phyloP scores from a whole-genome alignment of 2,797 vertebrate species.

The Labeo calbasu region DNA sequence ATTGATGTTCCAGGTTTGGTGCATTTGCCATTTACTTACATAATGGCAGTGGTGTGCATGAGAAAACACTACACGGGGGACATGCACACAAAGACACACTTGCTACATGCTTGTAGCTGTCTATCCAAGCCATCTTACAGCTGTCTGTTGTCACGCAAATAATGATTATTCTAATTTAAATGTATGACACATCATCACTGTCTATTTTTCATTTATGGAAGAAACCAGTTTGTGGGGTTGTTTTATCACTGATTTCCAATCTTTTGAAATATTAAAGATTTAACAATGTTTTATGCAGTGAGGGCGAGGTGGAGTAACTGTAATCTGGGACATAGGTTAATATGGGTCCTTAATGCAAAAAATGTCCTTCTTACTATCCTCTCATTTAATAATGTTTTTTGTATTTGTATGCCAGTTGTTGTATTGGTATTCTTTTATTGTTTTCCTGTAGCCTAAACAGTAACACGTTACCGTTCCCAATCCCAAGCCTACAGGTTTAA shows the following conservation, averaged over 20 bases:
- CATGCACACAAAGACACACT: not conserved
- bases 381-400: not conserved
- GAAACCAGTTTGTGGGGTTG: not conserved
- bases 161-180: conserved; percentile 5
- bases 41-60: conserved; percentile 40
- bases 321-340: not conserved
- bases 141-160: not conserved
- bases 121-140: not conserved
- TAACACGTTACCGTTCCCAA: not conserved
- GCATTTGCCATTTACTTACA: conserved; percentile 56
- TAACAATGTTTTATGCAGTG: not conserved
- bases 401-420: not conserved
- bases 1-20: conserved; percentile 69
- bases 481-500: not conserved
- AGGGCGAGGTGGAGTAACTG: not conserved
- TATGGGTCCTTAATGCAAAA: not conserved
- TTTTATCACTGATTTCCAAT: not conserved
- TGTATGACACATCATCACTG: not conserved
- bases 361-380: not conserved
- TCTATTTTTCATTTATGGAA: not conserved
- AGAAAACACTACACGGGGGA: conserved; percentile 11
- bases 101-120: conserved; percentile 3
- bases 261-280: conserved; percentile 6
- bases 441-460: not conserved
- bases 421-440: not conserved